Base-by-base conservation (phyloP, 2,888 invertebrate species). In the Entomobrya multifasciata region DNA sequence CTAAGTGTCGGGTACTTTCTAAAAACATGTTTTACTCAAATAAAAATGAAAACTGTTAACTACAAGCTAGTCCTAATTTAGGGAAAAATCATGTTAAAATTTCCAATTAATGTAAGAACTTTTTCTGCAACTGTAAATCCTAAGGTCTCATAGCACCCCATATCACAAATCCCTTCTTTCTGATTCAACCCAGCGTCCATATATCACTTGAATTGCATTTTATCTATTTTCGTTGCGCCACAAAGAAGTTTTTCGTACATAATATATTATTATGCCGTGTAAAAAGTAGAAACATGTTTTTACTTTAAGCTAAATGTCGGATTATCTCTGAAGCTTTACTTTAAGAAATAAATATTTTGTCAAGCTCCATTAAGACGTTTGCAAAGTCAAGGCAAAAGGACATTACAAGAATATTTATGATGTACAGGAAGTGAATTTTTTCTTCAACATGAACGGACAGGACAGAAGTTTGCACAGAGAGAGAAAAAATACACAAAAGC, bases 371-470 rank as follows among this genome's bases (percentile, higher is more conserved):
- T 86, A 86, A 65, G 20, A 60, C 60, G 57, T 67, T 72, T 60
- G 72, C 60, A 79, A 85, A 79, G 85, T 70, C 85, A 60, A 78
- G 79, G 79, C 55, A 70, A 78, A 70, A 44, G 52, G 67, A 85
- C 84, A 85, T 85, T 85, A 72, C 44, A 15, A 44, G 55, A 25
- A 85, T 85, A 85, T 85, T 85, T 85, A 85, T 85, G 84, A n/a
- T 49, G 25, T 76, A 49, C 79, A 27, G 47, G 52, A 79, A 52
- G 44, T n/a, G 22, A 10, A 22, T 41, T 20, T 67, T 60, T 78
- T 44, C 25, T 60, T 20, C 41, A 67, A 44, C 44, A 15, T 60
- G 3, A 36, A 78, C n/a, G 47, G 60, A 15, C 78, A 44, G 67
- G n/a, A 1, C 30, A 30, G 20, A 30, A 15, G 17, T n/a, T n/a